Percentiles rank a stretch among this genome's conserved stretches.
Evolutionary conservation across 2,113 vertebrate species (phyloP).

Genomic region (Pangasianodon gigas): DNA sequence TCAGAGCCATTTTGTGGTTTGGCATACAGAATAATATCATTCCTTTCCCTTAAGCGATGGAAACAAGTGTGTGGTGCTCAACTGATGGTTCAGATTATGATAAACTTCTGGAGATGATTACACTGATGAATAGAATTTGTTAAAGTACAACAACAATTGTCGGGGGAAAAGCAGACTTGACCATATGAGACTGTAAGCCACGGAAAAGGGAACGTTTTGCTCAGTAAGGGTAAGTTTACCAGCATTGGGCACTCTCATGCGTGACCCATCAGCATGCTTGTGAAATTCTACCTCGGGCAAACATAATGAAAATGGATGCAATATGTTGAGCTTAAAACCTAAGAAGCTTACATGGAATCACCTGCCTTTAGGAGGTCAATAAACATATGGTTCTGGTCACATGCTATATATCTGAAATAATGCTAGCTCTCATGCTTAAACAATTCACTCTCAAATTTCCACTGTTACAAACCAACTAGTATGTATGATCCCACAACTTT

Average conservation of each 20-base stretch:
- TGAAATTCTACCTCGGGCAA: slow-evolving; percentile 31
- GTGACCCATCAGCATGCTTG: slow-evolving; percentile 21
- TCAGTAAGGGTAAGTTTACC: slow-evolving; percentile 9
- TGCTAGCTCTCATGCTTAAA: not conserved
- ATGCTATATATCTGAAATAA: slow-evolving; percentile 36
- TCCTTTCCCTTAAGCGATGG: slow-evolving; percentile 23
- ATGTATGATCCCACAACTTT: not conserved
- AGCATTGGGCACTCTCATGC: not conserved
- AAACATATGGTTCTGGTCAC: slow-evolving; percentile 33
- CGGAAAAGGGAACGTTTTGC: not conserved
- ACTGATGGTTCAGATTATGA: slow-evolving; percentile 11
- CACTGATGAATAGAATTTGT: slow-evolving; percentile 36
- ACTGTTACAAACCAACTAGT: not conserved
- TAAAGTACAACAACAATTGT: slow-evolving; percentile 18
- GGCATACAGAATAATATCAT: slow-evolving; percentile 27
- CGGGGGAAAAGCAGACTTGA: not conserved
- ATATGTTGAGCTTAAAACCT: slow-evolving; percentile 31
- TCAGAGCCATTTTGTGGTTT: slow-evolving; percentile 24
- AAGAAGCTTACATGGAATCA: slow-evolving; percentile 46
- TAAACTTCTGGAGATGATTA: slow-evolving; percentile 42
- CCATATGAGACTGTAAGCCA: not conserved
- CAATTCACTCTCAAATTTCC: not conserved
- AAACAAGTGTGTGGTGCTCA: slow-evolving; percentile 39
- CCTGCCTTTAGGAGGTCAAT: slow-evolving; percentile 23
- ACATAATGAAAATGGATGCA: slow-evolving; percentile 49